Evolutionary conservation across 1,140 invertebrate genomes (phyloP), one percentile per base, ranked within the genome.

Genomic region (Prorops nasuta): DNA sequence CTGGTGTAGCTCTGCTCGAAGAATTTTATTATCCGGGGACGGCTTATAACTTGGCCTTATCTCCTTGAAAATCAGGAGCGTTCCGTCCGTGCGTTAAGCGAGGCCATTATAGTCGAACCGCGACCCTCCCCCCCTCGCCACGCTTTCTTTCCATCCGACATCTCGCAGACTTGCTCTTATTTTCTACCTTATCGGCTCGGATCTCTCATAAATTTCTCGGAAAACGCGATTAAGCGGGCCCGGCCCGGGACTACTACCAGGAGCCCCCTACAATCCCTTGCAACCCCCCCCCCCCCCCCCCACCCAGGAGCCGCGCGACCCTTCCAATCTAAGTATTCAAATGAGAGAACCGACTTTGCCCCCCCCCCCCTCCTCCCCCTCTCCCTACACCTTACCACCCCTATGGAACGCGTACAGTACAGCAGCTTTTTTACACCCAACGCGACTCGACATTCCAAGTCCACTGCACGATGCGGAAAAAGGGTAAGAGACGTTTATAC

Each of bases 271-370:
- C 9, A 7, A 18, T 31, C 12, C 39, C 14, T 37, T 21, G 42
- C 34, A 32, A 34, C 22, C 46, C 35, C 47, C 41, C 56, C 37
- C 38, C 24, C 34, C 48, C 37, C 40, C 57, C 46, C 50, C 45
- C 37, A 56, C 48, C 37, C 48, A 56, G 46, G 24, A 28, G 24
- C 51, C 47, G 38, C 51, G 40, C 55, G 66, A 67, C 64, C 66
- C 66, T 71, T 76, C 72, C 73, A 77, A 77, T 76, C 70, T 76
- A 76, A 76, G 75, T 75, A 76, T 78, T 78, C 72, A 78, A 78
- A 78, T 76, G 71, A 76, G 73, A 65, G 62, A 65, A 60, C 48
- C 63, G 46, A 59, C 58, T 52, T 56, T 38, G 38, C 34, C 43
- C 55, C 47, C 35, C 48, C 32, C 31, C 45, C 35, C 36, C 38